Percentiles rank a stretch among this genome's conserved stretches.
These are phyloP conservation scores for Bombus difficillimus DNA, from an alignment of 1,140 invertebrate genomes.

Conservation along the genomic window DNA sequence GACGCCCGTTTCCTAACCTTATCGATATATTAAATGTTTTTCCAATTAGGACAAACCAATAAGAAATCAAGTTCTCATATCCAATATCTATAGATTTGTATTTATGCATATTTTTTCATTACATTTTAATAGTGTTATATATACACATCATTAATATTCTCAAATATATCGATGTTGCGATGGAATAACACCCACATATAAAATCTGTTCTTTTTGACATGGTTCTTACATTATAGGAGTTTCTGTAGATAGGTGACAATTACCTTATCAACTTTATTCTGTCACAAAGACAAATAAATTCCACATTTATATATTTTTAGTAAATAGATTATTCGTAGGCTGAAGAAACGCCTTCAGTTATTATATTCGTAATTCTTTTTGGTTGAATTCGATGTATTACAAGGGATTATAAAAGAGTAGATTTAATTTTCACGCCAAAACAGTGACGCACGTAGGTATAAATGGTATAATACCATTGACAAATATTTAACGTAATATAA, in stretches of 20 bases:
- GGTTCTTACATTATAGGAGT: background rate
- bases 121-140: slow-evolving; percentile 11
- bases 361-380: background rate
- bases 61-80: background rate
- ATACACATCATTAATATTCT: slow-evolving; percentile 1
- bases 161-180: background rate
- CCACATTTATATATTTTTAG: background rate
- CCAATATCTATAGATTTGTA: slow-evolving; percentile 1
- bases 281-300: background rate
- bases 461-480: background rate
- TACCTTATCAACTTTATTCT: background rate
- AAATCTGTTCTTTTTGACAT: slow-evolving; percentile 13
- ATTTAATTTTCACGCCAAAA: background rate
- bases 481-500: slow-evolving; percentile 38
- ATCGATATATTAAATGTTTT: slow-evolving; percentile 4
- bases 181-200: slow-evolving; percentile 15
- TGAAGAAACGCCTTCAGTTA: background rate
- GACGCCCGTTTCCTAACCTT: slow-evolving; percentile 40
- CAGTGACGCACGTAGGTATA: background rate
- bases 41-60: background rate
- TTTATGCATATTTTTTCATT: slow-evolving; percentile 38
- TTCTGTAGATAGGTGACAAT: background rate
- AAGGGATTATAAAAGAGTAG: background rate
- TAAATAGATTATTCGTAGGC: background rate
- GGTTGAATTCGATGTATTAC: background rate